These are phyloP conservation scores for Australoheros facetus DNA, from an alignment of 2,797 vertebrate species.

Conservation along the genomic window DNA sequence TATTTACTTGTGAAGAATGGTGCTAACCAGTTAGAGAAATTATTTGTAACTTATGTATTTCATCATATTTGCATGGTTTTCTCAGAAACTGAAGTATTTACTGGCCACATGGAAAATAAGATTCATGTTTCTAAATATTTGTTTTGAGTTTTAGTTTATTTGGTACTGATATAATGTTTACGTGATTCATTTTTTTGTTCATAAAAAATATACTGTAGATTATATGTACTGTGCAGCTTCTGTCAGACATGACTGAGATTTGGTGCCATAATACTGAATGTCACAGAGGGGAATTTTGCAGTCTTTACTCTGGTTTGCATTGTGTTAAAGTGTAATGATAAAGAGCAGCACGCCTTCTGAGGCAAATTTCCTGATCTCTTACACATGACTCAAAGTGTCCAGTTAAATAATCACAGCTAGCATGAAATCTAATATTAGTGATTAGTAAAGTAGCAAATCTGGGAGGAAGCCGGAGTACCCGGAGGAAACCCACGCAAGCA, in stretches of 20 bases:
- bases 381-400: fast-evolving
- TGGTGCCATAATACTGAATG: neutral
- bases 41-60: neutral
- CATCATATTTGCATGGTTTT: neutral
- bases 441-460: neutral
- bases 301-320: neutral
- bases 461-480: too few species aligned
- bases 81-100: neutral
- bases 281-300: neutral
- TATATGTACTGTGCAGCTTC: neutral
- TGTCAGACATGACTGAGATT: neutral
- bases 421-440: neutral
- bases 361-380: neutral
- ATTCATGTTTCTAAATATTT: neutral
- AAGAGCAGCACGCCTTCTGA: neutral
- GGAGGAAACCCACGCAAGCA: too few species aligned
- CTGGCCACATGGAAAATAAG: neutral
- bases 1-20: neutral
- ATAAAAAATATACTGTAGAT: neutral
- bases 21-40: neutral
- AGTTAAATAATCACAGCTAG: neutral
- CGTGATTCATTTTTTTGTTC: neutral
- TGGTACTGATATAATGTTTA: neutral
- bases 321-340: neutral
- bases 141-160: neutral